Evolutionary conservation across 1,140 invertebrate species (phyloP).

Genomic region (Camponotus pennsylvanicus): DNA sequence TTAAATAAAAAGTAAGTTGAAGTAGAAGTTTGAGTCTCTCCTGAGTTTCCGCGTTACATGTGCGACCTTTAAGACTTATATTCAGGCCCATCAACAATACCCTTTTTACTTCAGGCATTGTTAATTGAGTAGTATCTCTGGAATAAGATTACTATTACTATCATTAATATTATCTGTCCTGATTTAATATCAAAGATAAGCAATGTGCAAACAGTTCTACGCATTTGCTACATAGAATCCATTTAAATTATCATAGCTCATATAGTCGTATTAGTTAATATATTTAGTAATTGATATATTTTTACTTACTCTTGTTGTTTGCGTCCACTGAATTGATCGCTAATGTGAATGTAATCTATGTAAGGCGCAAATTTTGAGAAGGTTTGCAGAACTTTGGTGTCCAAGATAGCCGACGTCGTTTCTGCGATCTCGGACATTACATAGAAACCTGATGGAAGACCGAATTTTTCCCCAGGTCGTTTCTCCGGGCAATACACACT

Average conservation of each 20-base stretch:
- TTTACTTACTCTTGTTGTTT: conserved; percentile 94
- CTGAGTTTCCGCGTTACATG: conserved; percentile 87
- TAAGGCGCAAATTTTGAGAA: conserved; percentile 94
- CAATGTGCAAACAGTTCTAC: background rate
- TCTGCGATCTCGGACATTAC: conserved; percentile 97
- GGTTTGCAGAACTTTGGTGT: conserved; percentile 93
- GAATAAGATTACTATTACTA: conserved; percentile 63
- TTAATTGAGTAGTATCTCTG: conserved; percentile 87
- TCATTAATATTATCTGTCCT: conserved; percentile 3
- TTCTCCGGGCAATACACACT: conserved; percentile 97
- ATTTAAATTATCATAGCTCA: background rate
- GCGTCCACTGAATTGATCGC: conserved; percentile 96
- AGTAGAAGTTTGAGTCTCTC: conserved; percentile 93
- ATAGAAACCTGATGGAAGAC: conserved; percentile 92
- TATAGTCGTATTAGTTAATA: background rate
- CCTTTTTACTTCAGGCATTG: conserved; percentile 91
- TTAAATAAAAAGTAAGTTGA: conserved; percentile 95
- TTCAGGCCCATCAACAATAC: conserved; percentile 95
- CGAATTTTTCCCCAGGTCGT: conserved; percentile 95
- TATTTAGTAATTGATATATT: background rate
- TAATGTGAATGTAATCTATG: conserved; percentile 99
- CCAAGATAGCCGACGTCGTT: conserved; percentile 93
- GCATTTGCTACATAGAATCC: background rate
- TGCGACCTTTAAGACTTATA: conserved; percentile 89
- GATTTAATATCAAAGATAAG: background rate